Percentiles rank a stretch among this genome's conserved stretches.
Evolutionary conservation across 2,113 vertebrate species (phyloP).

Genomic region (Varanus komodoensis): DNA sequence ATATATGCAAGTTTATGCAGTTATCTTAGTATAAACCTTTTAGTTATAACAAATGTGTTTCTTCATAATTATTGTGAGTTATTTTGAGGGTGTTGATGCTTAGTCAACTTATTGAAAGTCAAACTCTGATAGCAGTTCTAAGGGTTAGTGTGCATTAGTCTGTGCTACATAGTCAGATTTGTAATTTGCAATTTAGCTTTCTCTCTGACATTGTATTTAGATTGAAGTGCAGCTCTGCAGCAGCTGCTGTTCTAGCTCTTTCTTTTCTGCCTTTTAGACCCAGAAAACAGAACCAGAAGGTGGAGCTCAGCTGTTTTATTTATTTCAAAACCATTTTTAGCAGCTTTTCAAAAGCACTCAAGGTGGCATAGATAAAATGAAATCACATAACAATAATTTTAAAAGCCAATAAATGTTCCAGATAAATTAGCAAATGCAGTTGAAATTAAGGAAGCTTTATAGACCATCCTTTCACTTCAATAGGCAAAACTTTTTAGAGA

Average conservation of each 20-base stretch:
- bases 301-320: neutral
- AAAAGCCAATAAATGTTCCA: neutral
- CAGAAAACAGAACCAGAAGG: neutral
- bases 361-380: neutral
- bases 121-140: neutral
- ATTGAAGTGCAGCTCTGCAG: neutral
- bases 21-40: neutral
- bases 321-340: neutral
- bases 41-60: neutral
- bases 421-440: neutral
- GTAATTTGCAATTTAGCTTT: neutral
- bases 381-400: neutral
- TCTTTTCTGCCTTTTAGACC: neutral
- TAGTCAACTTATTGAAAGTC: conserved; percentile 25
- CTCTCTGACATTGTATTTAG: neutral
- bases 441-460: neutral
- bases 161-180: neutral
- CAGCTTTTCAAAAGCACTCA: neutral
- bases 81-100: neutral
- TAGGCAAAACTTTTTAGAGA: neutral
- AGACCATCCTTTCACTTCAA: neutral
- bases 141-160: conserved; percentile 20
- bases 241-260: neutral
- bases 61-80: neutral
- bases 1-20: neutral